Evolutionary conservation across 2,888 invertebrate genomes (phyloP), one percentile per base, ranked within the genome.

Genomic region (Tanytarsus gracilentus): DNA sequence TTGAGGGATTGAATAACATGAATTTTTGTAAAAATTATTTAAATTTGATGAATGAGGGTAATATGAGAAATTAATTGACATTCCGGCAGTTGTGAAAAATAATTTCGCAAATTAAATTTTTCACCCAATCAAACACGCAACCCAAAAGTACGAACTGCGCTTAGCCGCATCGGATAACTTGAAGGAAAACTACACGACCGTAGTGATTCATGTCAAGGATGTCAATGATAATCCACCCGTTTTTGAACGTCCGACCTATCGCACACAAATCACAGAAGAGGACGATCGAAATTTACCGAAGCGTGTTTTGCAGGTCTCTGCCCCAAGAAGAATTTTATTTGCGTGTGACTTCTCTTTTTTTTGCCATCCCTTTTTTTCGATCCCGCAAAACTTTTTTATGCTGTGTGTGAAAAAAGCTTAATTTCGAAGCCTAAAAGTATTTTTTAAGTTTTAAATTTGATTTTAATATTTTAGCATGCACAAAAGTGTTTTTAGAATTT

Each of bases 181-280:
- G 72, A 94, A 94, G 79, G 95, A 96, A 77, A 95, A 95, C 81
- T 91, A 90, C 78, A 95, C 95, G 44, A 94, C 91, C 39, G 95
- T 96, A 66, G 93, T 95, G 70, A 95, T 96, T 70, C 91, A 94
- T 76, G 92, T 96, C 68, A 95, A 93, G 77, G 96, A 98, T 75
- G 94, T 96, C 66, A 97, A 97, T 76, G 97, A 98, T 80, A 97
- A 97, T 79, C 91, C 95, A 48, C 97, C 97, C 2, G 91, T 92
- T 67, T 98, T 98, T 76, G 92, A 93, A 76, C 79, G 93, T 65
- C 93, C 94, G 58, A 92, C 91, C 61, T 95, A 94, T 78, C 84
- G 92, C 70, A 92, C 94, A 56, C 93, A 94, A 77, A 94, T 95
- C 76, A 94, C 93, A 44, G 94, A 94, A 76, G 94, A 94, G 75